Percentiles rank a stretch among this genome's conserved stretches.
These are phyloP conservation scores for Galeopterus variegatus DNA, from an alignment of 2,113 vertebrate species.

Conservation along the genomic window DNA sequence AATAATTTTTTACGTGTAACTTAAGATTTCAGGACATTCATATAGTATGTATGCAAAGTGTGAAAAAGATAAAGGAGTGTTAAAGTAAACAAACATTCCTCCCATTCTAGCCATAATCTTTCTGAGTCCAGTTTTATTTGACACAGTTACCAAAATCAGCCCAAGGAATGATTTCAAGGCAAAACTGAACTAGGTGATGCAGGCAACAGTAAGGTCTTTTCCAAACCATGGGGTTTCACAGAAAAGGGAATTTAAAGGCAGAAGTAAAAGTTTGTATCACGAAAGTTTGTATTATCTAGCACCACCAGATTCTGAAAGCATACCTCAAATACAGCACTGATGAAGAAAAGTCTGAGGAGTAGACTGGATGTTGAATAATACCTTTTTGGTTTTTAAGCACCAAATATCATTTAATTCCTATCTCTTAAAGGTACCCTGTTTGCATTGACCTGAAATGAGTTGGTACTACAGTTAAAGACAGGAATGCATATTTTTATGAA, in stretches of 20 bases:
- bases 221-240: not conserved
- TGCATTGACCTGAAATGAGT: not conserved
- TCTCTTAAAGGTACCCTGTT: not conserved
- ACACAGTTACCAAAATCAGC: not conserved
- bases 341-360: not conserved
- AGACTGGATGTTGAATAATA: not conserved
- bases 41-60: not conserved
- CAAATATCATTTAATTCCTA: not conserved
- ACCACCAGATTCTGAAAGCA: not conserved
- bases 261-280: not conserved
- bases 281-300: not conserved
- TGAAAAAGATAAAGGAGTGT: not conserved
- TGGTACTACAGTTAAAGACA: not conserved
- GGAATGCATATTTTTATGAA: slow-evolving; percentile 32
- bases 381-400: not conserved
- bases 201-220: not conserved
- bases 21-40: slow-evolving; percentile 12
- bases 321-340: not conserved
- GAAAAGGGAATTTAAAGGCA: not conserved
- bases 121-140: slow-evolving; percentile 1
- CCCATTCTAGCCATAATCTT: not conserved
- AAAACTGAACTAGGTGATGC: not conserved
- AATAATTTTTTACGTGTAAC: slow-evolving; percentile 17
- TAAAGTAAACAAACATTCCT: not conserved
- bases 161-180: not conserved